phyloP scores from a whole-genome alignment of 2,797 vertebrate species.

The Poeciliopsis paucimaculata region DNA sequence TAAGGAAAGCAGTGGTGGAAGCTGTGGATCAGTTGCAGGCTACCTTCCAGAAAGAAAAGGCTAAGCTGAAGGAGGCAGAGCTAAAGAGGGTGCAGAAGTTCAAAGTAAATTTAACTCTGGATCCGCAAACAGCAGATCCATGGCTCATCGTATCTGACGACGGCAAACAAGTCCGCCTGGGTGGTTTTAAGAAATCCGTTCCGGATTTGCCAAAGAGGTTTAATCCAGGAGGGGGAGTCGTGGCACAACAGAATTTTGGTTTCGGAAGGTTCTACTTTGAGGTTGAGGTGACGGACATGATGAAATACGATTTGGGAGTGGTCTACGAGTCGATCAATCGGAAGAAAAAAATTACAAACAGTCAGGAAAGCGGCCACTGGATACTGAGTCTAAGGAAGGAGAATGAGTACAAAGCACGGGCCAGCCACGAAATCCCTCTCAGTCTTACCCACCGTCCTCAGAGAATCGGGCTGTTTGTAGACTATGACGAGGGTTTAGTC shows the following conservation, averaged over 20 bases:
- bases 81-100: neutral
- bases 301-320: neutral
- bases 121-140: neutral
- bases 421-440: neutral
- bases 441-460: neutral
- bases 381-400: neutral
- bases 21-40: neutral
- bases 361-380: neutral
- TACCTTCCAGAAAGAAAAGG: neutral
- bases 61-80: neutral
- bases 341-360: neutral
- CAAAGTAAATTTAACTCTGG: neutral
- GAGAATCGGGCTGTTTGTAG: neutral
- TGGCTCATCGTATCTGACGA: neutral
- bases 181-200: neutral
- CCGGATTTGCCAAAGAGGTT: neutral
- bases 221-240: neutral
- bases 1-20: neutral
- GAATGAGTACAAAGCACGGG: neutral
- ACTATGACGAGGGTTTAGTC: conserved; percentile 2
- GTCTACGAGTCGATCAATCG: neutral
- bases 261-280: neutral
- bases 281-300: neutral
- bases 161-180: neutral
- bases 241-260: neutral